Evolutionary conservation across 2,888 invertebrate genomes (phyloP), one percentile per base, ranked within the genome.

Genomic region (Antheraea assamensis): DNA sequence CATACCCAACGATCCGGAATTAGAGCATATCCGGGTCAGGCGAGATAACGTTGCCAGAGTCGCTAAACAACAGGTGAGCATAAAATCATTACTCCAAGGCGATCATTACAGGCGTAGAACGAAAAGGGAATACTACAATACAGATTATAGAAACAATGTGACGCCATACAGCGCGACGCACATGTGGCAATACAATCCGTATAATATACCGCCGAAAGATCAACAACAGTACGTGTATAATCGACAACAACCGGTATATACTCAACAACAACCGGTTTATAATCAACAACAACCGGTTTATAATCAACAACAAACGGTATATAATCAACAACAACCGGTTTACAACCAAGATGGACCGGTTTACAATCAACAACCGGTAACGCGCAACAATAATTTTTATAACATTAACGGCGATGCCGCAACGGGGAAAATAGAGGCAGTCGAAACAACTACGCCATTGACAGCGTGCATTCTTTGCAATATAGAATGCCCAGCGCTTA

Each of bases 11-110:
- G 75, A 82, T 21, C 82, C 82, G 0, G 74, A 83, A 3, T 75
- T 83, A 4, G 81, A 79, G 13, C 74, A 85, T n/a, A 70, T 85
- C 8, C 55, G 85, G 68, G 88, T 88, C 0, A 75, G 81, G 15
- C 78, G 88, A 72, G 35, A 73, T 7, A 55, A 24, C n/a, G 8
- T 58, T n/a, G 58, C 55, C 55, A 3, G 55, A 7, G n/a, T 10
- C n/a, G 5, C 49, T 24, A 72, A 72, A 61, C 61, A 30, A 27
- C 30, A 30, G 17, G 17, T 42, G 0, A 7, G 13, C 52, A 42
- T 68, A n/a, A 64, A 47, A 70, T 30, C 4, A 55, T 31, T 52
- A 35, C 49, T 52, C 30, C 74, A 5, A 55, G 70, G 35, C 35
- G 68, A 35, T 35, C 21, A 68, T n/a, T 68, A 68, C 35, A 8